A percentile compares a stretch with the other conserved stretches of the same genome.
Evolutionary conservation across 2,888 invertebrate species (phyloP).

Genomic region (Bombylius discolor): DNA sequence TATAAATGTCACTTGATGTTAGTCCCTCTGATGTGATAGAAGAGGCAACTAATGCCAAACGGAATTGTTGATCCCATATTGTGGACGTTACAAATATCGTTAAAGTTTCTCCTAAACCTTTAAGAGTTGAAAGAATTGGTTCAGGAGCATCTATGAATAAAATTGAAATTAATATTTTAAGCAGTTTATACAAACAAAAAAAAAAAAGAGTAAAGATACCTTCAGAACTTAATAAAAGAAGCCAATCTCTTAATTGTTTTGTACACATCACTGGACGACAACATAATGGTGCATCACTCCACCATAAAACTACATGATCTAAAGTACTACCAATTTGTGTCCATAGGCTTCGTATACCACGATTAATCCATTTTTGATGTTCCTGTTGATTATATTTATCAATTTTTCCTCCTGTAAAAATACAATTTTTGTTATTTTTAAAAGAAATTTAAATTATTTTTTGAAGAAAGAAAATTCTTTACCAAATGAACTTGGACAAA

Average conservation of each 20-base stretch:
- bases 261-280: constrained; percentile 49
- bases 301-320: constrained; percentile 74
- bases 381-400: constrained; percentile 15
- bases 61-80: constrained; percentile 58
- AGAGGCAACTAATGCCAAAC: constrained; percentile 29
- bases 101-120: constrained; percentile 62
- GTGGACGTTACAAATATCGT: constrained; percentile 68
- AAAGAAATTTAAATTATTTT: too few species aligned
- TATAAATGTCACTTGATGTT: background rate
- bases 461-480: background rate
- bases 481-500: constrained; percentile 17
- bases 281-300: constrained; percentile 61
- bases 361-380: constrained; percentile 25
- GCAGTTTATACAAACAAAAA: too few species aligned
- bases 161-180: background rate
- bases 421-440: too few species aligned
- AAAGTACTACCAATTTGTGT: constrained; percentile 66
- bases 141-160: constrained; percentile 44
- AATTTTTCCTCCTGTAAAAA: too few species aligned
- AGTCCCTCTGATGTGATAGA: background rate
- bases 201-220: constrained; percentile 1
- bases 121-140: constrained; percentile 54
- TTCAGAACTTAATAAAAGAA: constrained; percentile 37
- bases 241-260: constrained; percentile 52
- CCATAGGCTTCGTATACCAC: constrained; percentile 46